Evolutionary conservation across 2,797 vertebrate genomes (phyloP).

Genomic region (Cossypha heuglini): DNA sequence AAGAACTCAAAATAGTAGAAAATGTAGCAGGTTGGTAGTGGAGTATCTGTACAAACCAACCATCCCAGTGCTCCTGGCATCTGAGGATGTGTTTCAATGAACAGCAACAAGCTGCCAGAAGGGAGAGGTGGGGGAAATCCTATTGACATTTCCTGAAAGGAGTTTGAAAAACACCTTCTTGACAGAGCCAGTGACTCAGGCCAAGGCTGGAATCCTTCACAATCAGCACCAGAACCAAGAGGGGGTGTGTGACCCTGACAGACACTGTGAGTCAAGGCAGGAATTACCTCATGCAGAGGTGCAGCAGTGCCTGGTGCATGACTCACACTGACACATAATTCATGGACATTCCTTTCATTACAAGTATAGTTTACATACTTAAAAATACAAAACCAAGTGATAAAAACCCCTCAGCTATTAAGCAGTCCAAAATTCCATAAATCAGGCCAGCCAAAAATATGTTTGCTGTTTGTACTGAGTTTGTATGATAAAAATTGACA

Average conservation of each 20-base stretch:
- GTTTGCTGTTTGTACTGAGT: neutral
- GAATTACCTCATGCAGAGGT: neutral
- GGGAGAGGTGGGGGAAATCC: neutral
- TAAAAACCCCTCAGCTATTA: neutral
- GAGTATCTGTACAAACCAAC: neutral
- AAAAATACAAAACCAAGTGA: neutral
- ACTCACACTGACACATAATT: neutral
- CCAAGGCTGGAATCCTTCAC: neutral
- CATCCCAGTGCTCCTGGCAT: neutral
- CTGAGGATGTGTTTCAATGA: neutral
- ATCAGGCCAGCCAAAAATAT: neutral
- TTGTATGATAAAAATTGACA: neutral
- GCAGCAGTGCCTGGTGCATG: neutral
- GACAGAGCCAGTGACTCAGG: neutral
- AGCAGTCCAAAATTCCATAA: neutral
- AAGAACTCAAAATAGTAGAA: neutral
- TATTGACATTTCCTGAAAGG: neutral
- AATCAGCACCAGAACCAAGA: neutral
- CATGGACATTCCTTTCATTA: neutral
- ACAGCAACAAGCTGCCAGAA: neutral
- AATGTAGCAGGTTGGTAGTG: neutral
- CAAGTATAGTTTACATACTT: neutral
- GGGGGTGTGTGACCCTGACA: neutral
- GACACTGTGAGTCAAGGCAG: neutral
- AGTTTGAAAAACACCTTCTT: neutral